Evolutionary conservation across 30 jellyfish, hydroid and myxozoan genomes (phyloP).

Genomic region (Catostylus mosaicus): DNA sequence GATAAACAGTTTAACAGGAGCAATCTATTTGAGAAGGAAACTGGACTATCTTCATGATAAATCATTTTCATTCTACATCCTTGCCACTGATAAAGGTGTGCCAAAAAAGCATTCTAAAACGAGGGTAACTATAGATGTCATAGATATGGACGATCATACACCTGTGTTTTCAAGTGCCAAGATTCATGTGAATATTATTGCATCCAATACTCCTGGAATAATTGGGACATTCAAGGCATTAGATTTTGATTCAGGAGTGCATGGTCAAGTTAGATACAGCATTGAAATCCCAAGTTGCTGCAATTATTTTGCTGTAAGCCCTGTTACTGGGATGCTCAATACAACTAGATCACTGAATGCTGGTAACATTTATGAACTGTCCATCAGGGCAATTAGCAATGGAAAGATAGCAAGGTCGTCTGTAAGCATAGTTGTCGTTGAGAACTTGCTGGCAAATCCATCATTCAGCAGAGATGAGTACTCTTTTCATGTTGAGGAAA

Average conservation of each 20-base stretch:
- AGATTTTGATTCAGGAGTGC: conserved; percentile 72
- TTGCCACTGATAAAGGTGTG: conserved; percentile 50
- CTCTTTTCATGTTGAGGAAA: conserved; percentile 48
- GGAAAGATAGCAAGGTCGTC: conserved; percentile 31
- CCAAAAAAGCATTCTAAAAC: conserved; percentile 45
- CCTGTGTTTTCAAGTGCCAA: conserved; percentile 37
- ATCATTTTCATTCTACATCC: conserved; percentile 28
- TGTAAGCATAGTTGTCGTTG: background rate
- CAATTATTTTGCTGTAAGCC: conserved; percentile 23
- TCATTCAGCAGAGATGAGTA: conserved; percentile 43
- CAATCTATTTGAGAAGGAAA: background rate
- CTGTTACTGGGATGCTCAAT: conserved; percentile 29
- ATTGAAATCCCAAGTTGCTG: conserved; percentile 42
- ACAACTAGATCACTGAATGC: conserved; percentile 17
- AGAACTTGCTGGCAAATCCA: conserved; percentile 8
- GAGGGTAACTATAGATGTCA: conserved; percentile 17
- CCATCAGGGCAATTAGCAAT: conserved; percentile 51
- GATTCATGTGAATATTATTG: background rate
- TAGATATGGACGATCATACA: conserved; percentile 47
- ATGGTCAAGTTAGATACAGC: conserved; percentile 39
- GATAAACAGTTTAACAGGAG: conserved; percentile 19
- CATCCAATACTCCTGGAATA: conserved; percentile 30
- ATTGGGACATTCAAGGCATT: conserved; percentile 48
- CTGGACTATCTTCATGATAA: conserved; percentile 19
- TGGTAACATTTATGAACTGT: conserved; percentile 16